Evolutionary conservation across 2,888 invertebrate genomes (phyloP), one percentile per base, ranked within the genome.

Genomic region (Formica aserva): DNA sequence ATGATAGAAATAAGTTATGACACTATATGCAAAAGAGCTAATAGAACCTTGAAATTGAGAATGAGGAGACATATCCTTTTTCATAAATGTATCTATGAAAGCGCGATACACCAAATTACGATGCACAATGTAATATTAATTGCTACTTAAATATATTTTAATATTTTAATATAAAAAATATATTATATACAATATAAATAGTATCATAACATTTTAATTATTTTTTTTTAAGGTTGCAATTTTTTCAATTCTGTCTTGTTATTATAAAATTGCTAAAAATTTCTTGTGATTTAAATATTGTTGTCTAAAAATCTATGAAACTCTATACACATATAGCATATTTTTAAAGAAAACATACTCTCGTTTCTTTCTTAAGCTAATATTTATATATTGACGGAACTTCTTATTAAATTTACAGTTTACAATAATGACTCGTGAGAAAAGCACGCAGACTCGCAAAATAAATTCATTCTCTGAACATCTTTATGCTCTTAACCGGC

Each of bases 401-500:
- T 57, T 32, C n/a, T 52, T 32, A 13, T 52, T 52, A 48, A 15
- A 18, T n/a, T 26, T 8, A 52, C 41, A 18, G 8, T 29, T 18
- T 11, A 18, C 32, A 26, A 41, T 26, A 26, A 41, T 26, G 26
- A 22, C 9, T 55, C 8, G 32, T 71, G 13, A 41, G 6, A 60
- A 60, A 60, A 29, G 15, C 15, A 26, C 57, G 18, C 13, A 74
- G 15, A 22, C 32, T 22, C 26, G 26, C 26, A 6, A 72, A 29
- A 72, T 72, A 69, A 3, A 60, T 72, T 72, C 11, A 18, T 72
- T 41, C 18, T 72, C 18, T 18, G 38, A 38, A 55, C 29, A 60
- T 60, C 41, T 74, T 41, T 60, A n/a, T 41, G 26, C 26, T 26
- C 6, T 52, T 38, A 41, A 60, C n/a, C 15, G 22, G 35, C 55